These are phyloP conservation scores for Cladopsammia gracilis DNA, from an alignment of 64 coral and sea anemone species.

Conservation along the genomic window DNA sequence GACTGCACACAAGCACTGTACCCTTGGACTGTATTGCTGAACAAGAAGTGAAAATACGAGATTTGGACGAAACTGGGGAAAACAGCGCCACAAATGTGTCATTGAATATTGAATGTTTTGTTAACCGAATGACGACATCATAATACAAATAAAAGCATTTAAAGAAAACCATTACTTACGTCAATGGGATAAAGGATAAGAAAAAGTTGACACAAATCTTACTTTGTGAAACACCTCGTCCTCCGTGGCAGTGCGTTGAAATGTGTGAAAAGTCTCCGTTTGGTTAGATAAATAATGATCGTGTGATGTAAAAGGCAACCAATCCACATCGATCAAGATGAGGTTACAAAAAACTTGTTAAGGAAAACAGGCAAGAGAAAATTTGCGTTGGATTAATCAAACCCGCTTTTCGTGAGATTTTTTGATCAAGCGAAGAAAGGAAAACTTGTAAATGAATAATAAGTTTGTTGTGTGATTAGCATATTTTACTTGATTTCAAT, in stretches of 20 bases:
- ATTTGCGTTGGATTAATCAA: background rate
- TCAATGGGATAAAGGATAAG: too few relatives aligned
- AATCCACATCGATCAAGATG: background rate
- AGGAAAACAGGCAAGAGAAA: background rate
- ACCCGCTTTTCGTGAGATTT: background rate
- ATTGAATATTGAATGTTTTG: too few relatives aligned
- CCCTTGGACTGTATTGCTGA: too few relatives aligned
- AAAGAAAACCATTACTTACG: too few relatives aligned
- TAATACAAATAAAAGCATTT: too few relatives aligned
- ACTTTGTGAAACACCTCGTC: too few relatives aligned
- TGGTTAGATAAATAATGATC: background rate
- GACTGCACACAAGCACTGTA: too few relatives aligned
- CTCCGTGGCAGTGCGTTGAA: background rate
- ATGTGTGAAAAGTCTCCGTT: background rate
- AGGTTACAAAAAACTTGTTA: background rate
- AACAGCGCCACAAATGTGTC: too few relatives aligned
- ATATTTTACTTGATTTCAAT: background rate
- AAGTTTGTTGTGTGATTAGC: background rate
- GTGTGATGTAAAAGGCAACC: background rate
- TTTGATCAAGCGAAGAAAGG: background rate
- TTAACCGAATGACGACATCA: too few relatives aligned
- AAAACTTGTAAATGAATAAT: background rate
- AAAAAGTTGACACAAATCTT: too few relatives aligned
- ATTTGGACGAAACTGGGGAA: too few relatives aligned
- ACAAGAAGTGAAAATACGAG: too few relatives aligned